Base-by-base conservation (phyloP, 1,140 invertebrate species). In the Lepidostoma basale region DNA sequence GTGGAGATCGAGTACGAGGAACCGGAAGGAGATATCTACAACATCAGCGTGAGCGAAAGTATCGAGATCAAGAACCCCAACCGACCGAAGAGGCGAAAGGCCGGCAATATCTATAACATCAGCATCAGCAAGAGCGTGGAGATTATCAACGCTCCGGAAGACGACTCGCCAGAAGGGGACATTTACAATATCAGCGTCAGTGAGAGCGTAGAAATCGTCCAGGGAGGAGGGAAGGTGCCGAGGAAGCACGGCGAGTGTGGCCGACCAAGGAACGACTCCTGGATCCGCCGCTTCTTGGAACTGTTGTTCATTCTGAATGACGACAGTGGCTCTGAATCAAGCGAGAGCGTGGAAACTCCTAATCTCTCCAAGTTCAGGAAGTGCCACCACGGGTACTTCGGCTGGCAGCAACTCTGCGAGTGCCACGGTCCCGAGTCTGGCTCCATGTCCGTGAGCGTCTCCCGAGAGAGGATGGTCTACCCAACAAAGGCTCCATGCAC, bases 221-320 rank as follows among this genome's bases (percentile, higher is more conserved):
- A 47, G 18, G 20, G 12, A 10, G 3, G 23, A 3, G 16, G 16
- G 4, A 20, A 20, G 23, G 23, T 47, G 10, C 3, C 14, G 18
- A n/a, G 14, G 0, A 18, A 40, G 18, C 18, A 47, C 5, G 12
- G 20, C 20, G 20, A 23, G 20, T 20, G 18, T 12, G 44, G 44
- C 4, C 14, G 23, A 5, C 14, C 14, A 47, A 47, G 49, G 18
- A 28, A 12, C 26, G 26, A 28, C n/a, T 54, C 49, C 14, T 68
- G 67, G 67, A 63, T 54, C 28, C 62, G 26, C 20, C 67, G 60
- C 10, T 68, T 68, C 39, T 25, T 68, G 23, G 56, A 49, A 26
- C 39, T 68, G n/a, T 40, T 68, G 30, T 68, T 44, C 42, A 25
- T 68, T 26, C 42, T 68, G 16, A 68, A 68, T 18, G 52, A 44